Percentiles rank a stretch among this genome's conserved stretches.
Evolutionary conservation across 2,113 vertebrate genomes (phyloP).

Genomic region (Bombycilla garrulus): DNA sequence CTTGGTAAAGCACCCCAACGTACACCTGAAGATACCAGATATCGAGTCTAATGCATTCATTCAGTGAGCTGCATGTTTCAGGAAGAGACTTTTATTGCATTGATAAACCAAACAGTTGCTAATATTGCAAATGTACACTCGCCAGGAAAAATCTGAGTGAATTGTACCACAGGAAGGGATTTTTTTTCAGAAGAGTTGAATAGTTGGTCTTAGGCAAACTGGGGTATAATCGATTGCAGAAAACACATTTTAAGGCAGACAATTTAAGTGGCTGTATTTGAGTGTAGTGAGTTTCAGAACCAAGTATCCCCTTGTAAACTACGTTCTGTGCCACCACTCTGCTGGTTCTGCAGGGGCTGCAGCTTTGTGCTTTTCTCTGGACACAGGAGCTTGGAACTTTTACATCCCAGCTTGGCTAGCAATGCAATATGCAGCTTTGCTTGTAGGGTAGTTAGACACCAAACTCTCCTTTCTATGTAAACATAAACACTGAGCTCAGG

Average conservation of each 20-base stretch:
- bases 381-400: neutral
- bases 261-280: neutral
- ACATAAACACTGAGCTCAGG: conserved; percentile 63
- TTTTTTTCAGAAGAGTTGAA: neutral
- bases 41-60: conserved; percentile 81
- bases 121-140: neutral
- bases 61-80: conserved; percentile 62
- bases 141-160: neutral
- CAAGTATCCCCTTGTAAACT: neutral
- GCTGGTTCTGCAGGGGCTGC: neutral
- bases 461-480: conserved; percentile 53
- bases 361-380: neutral
- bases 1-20: conserved; percentile 90
- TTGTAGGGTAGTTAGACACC: conserved; percentile 49
- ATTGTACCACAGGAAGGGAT: fast-evolving
- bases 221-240: neutral
- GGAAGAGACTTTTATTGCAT: conserved; percentile 62
- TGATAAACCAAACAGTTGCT: conserved; percentile 59
- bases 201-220: neutral
- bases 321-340: neutral
- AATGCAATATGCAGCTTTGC: conserved; percentile 75
- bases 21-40: conserved; percentile 98
- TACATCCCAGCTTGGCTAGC: conserved; percentile 52
- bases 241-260: conserved; percentile 27
- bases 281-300: neutral